These are phyloP conservation scores for Saccopteryx leptura DNA, from an alignment of 2,113 vertebrate species.

Conservation along the genomic window DNA sequence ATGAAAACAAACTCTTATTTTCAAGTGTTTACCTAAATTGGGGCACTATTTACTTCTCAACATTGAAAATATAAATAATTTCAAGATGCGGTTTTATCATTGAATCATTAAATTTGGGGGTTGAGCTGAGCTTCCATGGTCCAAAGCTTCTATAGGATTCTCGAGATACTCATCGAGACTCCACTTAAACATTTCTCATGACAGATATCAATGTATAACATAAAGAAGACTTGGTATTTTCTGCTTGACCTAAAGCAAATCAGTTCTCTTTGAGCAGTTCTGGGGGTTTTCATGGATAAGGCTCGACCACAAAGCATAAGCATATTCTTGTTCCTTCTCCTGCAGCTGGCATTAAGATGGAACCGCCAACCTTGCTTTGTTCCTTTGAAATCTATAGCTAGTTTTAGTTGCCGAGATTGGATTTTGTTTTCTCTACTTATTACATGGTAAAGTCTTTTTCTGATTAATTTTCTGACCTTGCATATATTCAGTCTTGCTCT, in stretches of 20 bases:
- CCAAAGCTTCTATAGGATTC: not conserved
- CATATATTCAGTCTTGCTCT: not conserved
- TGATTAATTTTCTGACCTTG: not conserved
- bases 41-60: not conserved
- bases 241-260: not conserved
- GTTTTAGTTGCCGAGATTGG: not conserved
- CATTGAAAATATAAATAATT: not conserved
- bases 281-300: not conserved
- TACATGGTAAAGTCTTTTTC: not conserved
- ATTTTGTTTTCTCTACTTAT: not conserved
- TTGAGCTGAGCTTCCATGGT: not conserved
- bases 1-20: not conserved
- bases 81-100: not conserved
- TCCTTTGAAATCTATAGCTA: not conserved
- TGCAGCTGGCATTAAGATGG: rapidly evolving
- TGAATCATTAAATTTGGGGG: not conserved
- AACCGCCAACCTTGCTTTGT: not conserved
- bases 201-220: no score
- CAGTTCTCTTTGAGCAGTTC: not conserved
- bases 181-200: not conserved
- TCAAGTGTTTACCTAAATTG: not conserved
- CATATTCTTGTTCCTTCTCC: not conserved
- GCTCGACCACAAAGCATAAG: not conserved
- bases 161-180: not conserved
- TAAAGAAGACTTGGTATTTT: not conserved